phyloP scores from a whole-genome alignment of 2,888 invertebrate genomes.

The Conus canariensis region DNA sequence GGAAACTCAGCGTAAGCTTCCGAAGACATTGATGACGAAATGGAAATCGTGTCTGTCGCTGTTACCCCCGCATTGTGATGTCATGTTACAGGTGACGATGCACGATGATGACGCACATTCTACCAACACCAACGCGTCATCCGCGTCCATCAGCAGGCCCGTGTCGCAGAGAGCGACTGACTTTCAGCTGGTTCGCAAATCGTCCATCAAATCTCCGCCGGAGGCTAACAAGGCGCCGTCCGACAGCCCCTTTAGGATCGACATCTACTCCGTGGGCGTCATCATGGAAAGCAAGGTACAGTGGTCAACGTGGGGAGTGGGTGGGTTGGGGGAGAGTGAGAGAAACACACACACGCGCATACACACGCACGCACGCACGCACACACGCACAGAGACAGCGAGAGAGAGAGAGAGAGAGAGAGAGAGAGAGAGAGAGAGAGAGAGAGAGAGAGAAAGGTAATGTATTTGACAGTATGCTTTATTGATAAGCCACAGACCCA shows the following conservation, averaged over 20 bases:
- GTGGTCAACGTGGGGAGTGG: background rate
- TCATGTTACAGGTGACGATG: constrained; percentile 43
- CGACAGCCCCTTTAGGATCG: constrained; percentile 61
- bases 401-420: no score
- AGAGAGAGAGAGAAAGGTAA: no score
- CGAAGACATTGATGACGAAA: no score
- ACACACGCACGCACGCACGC: no score
- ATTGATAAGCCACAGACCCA: no score
- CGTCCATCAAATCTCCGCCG: constrained; percentile 28
- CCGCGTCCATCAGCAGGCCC: constrained; percentile 29
- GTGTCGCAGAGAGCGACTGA: constrained; percentile 35
- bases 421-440: no score
- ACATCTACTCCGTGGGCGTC: constrained; percentile 71
- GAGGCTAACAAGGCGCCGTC: constrained; percentile 35
- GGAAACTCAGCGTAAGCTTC: no score
- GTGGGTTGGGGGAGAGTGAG: background rate
- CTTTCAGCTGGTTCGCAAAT: constrained; percentile 50
- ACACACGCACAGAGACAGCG: no score
- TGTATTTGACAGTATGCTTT: no score
- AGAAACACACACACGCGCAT: no score
- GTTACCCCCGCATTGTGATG: background rate
- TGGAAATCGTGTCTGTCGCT: no score
- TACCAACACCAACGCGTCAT: constrained; percentile 41
- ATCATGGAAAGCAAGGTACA: constrained; percentile 67
- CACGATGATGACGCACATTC: constrained; percentile 46